Evolutionary conservation across 2,113 vertebrate species (phyloP).

Genomic region (Peromyscus polionotus): DNA sequence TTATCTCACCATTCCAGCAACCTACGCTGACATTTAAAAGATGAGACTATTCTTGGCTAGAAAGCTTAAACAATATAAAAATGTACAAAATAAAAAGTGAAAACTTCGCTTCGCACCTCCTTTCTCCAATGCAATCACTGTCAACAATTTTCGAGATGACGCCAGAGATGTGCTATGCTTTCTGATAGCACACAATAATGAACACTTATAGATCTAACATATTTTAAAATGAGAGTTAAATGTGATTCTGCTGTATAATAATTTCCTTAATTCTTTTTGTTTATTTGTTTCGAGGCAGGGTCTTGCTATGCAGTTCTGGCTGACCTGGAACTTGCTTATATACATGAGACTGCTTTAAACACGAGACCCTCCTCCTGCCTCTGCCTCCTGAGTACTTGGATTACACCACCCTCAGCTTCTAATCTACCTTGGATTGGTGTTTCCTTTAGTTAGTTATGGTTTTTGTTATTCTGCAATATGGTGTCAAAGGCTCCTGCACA

Average conservation of each 20-base stretch:
- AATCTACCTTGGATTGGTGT: not conserved
- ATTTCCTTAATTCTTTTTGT: not conserved
- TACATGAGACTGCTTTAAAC: not conserved
- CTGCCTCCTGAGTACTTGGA: not conserved
- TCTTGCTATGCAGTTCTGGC: not conserved
- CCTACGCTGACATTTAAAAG: constrained; percentile 29
- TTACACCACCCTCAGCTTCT: not conserved
- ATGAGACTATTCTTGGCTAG: constrained; percentile 60
- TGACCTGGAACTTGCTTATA: not conserved
- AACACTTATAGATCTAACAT: not conserved
- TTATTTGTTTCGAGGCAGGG: not conserved
- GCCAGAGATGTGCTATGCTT: not conserved
- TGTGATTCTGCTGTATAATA: not conserved
- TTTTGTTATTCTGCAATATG: not conserved
- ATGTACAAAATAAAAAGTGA: constrained; percentile 55
- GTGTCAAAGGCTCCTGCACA: not conserved
- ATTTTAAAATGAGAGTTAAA: not conserved
- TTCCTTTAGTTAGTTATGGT: not conserved
- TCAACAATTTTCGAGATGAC: not conserved
- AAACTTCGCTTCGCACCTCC: not conserved
- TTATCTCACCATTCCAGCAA: constrained; percentile 42
- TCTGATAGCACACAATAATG: constrained; percentile 15
- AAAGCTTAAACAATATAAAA: constrained; percentile 53
- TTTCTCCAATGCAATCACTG: not conserved
- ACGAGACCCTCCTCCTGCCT: not conserved